These are phyloP conservation scores for Periphyllus acericola DNA, from an alignment of 2,888 invertebrate species.

Conservation along the genomic window DNA sequence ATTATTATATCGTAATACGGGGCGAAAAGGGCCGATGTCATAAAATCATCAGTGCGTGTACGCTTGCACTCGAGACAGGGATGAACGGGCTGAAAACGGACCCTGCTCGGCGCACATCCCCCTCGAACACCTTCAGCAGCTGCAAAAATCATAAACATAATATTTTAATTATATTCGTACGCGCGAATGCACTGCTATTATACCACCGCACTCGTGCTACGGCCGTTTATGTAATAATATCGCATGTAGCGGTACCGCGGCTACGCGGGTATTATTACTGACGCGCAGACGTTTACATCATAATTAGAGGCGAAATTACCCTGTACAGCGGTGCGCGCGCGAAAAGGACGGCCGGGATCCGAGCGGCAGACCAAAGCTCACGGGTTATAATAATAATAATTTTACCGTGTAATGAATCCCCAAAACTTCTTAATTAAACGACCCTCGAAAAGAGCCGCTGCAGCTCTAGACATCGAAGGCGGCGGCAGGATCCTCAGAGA, in stretches of 20 bases:
- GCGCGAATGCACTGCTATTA: background rate
- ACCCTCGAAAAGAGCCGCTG: slow-evolving; percentile 27
- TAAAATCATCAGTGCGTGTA: no score
- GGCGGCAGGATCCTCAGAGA: slow-evolving; percentile 5
- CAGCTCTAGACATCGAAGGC: background rate
- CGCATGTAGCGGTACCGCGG: background rate
- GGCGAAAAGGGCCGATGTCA: no score
- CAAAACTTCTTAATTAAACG: slow-evolving; percentile 55
- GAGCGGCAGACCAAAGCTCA: background rate
- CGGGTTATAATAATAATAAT: slow-evolving; percentile 19
- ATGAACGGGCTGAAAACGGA: no score
- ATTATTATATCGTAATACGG: no score
- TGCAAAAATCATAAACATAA: no score
- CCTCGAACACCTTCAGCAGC: no score
- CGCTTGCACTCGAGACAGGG: no score
- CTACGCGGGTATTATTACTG: no score
- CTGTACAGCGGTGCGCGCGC: background rate
- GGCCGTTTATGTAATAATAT: background rate
- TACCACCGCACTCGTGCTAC: background rate
- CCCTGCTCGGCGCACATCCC: no score
- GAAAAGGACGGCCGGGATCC: no score
- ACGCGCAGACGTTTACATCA: slow-evolving; percentile 38
- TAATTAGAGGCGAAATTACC: slow-evolving; percentile 54
- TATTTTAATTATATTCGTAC: no score
- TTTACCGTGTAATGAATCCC: slow-evolving; percentile 33